Evolutionary conservation across 2,888 invertebrate genomes (phyloP), one percentile per base, ranked within the genome.

Genomic region (Rhimphoctona megacephalus): DNA sequence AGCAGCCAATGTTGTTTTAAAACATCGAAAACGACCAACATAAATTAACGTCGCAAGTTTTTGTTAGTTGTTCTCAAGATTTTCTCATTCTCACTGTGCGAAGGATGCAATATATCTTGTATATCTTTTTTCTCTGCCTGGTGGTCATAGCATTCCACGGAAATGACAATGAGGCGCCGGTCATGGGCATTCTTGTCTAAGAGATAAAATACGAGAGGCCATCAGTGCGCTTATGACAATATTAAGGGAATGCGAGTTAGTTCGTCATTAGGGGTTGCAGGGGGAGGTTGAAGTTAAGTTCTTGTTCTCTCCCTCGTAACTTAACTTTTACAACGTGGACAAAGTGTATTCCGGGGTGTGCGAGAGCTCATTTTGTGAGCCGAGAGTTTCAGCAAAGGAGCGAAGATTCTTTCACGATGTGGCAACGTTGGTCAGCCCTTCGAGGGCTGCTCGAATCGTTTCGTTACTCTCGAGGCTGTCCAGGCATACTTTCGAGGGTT

Each of bases 181-280:
- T 22, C 72, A 61, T 57, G 74, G 72, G 22, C 9, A 61, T 70
- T 70, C 43, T 52, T 33, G 52, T n/a, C 43, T 11, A 30, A 69
- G 74, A 79, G 66, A 54, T 61, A 61, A 81, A 77, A 77, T 39
- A 43, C 46, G 54, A 52, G 61, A 66, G 79, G 36, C 39, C 61
- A 66, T 25, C 73, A 73, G 73, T 61, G 25, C 74, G 33, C 69
- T 83, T 46, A 52, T 72, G 61, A 57, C 78, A 70, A 83, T 85
- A 85, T 82, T 85, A 49, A 73, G 80, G 66, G 85, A 86, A 77
- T 82, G 69, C 67, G 43, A 79, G 86, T 88, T 82, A 66, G 83
- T 81, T 83, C 83, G 85, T 86, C 86, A 86, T 88, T 88, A 88
- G 81, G 81, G 83, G 77, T 74, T 80, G 70, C 57, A 43, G 79